A percentile compares a stretch with the other conserved stretches of the same genome.
Conservation (phyloP, 2,113 vertebrate genomes). For the Raphicerus campestris region DNA sequence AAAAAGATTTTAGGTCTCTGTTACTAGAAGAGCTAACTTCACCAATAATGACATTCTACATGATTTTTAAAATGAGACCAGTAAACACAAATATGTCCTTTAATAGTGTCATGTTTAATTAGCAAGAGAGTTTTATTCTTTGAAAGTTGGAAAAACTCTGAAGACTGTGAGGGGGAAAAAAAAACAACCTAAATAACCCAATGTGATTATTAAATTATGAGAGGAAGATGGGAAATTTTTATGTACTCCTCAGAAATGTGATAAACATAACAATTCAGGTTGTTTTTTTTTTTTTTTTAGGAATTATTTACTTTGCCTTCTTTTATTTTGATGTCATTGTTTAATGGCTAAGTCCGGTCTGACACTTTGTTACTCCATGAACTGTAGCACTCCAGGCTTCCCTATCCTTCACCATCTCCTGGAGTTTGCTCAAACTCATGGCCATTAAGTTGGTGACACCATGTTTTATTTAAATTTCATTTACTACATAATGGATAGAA, state of each 20-base stretch:
- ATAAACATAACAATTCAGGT: background rate
- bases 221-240: background rate
- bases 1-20: background rate
- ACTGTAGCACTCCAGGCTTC: background rate
- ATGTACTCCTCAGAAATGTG: background rate
- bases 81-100: background rate
- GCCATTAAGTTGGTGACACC: background rate
- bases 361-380: background rate
- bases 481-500: background rate
- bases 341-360: background rate
- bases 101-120: conserved; percentile 9
- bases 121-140: background rate
- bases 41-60: conserved; percentile 11
- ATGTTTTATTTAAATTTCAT: conserved; percentile 31
- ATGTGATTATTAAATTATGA: conserved; percentile 5
- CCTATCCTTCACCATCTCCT: background rate
- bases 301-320: background rate
- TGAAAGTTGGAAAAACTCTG: background rate
- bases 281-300: background rate
- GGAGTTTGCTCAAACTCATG: background rate
- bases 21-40: background rate
- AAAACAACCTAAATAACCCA: background rate
- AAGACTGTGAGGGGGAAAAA: background rate
- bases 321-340: background rate
- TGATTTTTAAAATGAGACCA: background rate